Evolutionary conservation across 2,888 invertebrate species (phyloP).

Genomic region (Nasonia oneida): DNA sequence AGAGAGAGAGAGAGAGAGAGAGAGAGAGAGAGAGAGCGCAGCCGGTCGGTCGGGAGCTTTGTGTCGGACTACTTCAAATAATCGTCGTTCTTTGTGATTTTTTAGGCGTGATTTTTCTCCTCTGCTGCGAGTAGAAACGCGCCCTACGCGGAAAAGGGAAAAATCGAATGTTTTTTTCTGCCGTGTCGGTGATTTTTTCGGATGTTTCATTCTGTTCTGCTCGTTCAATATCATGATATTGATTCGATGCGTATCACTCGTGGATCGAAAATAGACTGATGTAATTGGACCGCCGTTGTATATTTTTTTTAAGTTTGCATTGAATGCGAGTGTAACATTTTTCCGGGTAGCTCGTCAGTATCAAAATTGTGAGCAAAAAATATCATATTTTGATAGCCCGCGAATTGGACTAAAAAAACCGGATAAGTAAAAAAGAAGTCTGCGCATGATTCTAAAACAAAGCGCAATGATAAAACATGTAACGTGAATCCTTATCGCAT

Average conservation of each 20-base stretch:
- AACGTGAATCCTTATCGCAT: neutral
- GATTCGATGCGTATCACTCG: too few relatives aligned
- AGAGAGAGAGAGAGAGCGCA: neutral
- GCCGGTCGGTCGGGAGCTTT: neutral
- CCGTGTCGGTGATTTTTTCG: neutral
- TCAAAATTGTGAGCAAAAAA: neutral
- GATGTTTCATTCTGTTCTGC: neutral
- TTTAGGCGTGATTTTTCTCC: conserved; percentile 49
- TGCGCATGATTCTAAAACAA: neutral
- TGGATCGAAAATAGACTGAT: too few relatives aligned
- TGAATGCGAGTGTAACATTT: too few relatives aligned
- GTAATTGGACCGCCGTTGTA: too few relatives aligned
- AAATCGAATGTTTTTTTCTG: neutral
- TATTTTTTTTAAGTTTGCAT: too few relatives aligned
- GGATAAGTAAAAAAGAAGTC: neutral
- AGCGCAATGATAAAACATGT: neutral
- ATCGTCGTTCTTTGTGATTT: conserved; percentile 57
- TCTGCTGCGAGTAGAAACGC: neutral
- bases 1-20: neutral
- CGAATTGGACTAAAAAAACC: neutral
- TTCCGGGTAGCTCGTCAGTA: too few relatives aligned
- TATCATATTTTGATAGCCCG: neutral
- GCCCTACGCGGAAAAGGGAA: neutral
- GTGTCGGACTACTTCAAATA: conserved; percentile 40
- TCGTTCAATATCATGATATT: too few relatives aligned